Percentiles rank a stretch among this genome's conserved stretches.
Evolutionary conservation across 2,113 vertebrate species (phyloP).

Genomic region (Corythornis madagascariensis): DNA sequence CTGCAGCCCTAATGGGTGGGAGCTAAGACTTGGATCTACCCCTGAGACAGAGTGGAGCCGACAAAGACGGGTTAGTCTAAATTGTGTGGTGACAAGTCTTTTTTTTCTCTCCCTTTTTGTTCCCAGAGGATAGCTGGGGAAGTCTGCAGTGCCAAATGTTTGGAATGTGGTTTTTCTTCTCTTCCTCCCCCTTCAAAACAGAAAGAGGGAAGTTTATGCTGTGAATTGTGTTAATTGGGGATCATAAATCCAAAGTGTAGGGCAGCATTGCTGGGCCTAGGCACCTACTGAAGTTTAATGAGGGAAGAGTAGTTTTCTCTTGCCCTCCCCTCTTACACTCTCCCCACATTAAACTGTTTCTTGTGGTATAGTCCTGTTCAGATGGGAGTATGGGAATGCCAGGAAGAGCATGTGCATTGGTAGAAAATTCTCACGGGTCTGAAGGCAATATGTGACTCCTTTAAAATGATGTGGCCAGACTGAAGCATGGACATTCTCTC

Average conservation of each 20-base stretch:
- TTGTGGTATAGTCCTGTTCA: not conserved
- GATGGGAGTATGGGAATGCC: not conserved
- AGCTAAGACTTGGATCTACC: constrained; percentile 35
- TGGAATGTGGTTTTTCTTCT: constrained; percentile 35
- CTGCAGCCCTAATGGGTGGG: not conserved
- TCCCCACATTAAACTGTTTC: not conserved
- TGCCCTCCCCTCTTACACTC: not conserved
- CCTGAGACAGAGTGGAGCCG: constrained; percentile 51
- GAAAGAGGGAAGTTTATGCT: constrained; percentile 27
- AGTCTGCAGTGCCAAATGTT: not conserved
- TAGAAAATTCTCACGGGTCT: not conserved
- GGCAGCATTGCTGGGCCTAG: not conserved
- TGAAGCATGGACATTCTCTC: not conserved
- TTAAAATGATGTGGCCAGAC: not conserved
- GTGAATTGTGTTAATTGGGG: constrained; percentile 32
- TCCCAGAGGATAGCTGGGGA: constrained; percentile 8
- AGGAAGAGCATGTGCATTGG: not conserved
- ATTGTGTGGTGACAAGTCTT: constrained; percentile 28
- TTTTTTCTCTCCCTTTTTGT: not conserved
- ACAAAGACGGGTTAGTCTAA: constrained; percentile 41
- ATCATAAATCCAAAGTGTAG: constrained; percentile 29
- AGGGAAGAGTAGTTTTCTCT: not conserved
- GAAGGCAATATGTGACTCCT: not conserved
- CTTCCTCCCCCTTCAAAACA: constrained; percentile 12
- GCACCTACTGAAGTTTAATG: not conserved